Evolutionary conservation across 2,797 vertebrate species (phyloP).

Genomic region (Girardinus metallicus): DNA sequence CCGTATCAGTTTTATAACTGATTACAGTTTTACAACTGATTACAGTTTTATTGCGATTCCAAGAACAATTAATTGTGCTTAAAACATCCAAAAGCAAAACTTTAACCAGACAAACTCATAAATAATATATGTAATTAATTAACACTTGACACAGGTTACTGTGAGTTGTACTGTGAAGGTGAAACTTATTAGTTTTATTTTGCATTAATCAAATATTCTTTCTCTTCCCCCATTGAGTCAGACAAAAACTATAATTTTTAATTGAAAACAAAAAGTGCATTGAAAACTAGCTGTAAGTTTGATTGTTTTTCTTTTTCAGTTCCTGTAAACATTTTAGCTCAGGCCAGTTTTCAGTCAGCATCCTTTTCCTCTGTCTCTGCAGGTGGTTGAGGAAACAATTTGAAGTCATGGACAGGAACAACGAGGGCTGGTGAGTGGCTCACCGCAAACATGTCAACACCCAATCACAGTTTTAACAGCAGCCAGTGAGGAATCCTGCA

Average conservation of each 20-base stretch:
- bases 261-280: neutral
- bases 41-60: neutral
- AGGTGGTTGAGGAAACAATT: slow-evolving; percentile 89
- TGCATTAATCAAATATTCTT: neutral
- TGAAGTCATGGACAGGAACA: slow-evolving; percentile 84
- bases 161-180: neutral
- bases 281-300: neutral
- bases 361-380: slow-evolving; percentile 11
- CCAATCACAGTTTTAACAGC: slow-evolving; percentile 19
- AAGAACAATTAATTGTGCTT: neutral
- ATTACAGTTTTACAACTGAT: too few relatives aligned
- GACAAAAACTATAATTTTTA: neutral
- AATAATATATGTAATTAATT: neutral
- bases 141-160: neutral
- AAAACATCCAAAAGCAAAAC: neutral
- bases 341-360: neutral
- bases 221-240: neutral
- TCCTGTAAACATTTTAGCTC: neutral
- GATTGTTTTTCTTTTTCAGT: neutral
- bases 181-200: neutral
- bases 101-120: neutral
- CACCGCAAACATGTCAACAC: slow-evolving; percentile 26
- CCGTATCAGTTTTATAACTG: neutral
- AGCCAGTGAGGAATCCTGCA: slow-evolving; percentile 15
- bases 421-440: slow-evolving; percentile 85